phyloP scores from a whole-genome alignment of 2,113 vertebrate species.

The Ciconia maguari region DNA sequence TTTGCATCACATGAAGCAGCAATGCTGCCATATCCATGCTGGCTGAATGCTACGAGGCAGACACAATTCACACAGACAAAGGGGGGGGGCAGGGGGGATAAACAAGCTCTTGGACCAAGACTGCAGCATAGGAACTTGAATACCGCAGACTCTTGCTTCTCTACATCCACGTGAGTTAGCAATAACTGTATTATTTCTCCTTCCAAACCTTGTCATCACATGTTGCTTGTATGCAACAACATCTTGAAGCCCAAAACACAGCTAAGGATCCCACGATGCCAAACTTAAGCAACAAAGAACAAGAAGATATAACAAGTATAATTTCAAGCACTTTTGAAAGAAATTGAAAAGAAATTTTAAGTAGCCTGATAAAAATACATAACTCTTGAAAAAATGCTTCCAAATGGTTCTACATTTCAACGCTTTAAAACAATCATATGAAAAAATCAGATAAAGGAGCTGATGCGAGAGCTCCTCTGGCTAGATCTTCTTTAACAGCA shows the following conservation, averaged over 20 bases:
- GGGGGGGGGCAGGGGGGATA: accelerated
- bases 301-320: background rate
- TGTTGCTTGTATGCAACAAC: background rate
- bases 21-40: background rate
- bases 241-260: background rate
- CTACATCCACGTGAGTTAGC: accelerated
- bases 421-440: background rate
- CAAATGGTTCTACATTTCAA: background rate
- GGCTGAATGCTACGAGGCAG: accelerated
- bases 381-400: background rate
- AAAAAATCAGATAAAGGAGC: background rate
- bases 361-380: background rate
- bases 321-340: background rate
- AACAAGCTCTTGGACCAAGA: background rate
- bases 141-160: accelerated
- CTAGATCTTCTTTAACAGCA: background rate
- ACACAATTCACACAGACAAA: background rate
- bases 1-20: background rate
- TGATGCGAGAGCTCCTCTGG: background rate
- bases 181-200: background rate
- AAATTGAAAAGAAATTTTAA: background rate
- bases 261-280: background rate
- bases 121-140: background rate
- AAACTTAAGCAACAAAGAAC: background rate
- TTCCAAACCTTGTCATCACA: background rate